Percentiles rank a stretch among this genome's conserved stretches.
These are phyloP conservation scores for Valencia hispanica DNA, from an alignment of 2,797 vertebrate species.

Conservation along the genomic window DNA sequence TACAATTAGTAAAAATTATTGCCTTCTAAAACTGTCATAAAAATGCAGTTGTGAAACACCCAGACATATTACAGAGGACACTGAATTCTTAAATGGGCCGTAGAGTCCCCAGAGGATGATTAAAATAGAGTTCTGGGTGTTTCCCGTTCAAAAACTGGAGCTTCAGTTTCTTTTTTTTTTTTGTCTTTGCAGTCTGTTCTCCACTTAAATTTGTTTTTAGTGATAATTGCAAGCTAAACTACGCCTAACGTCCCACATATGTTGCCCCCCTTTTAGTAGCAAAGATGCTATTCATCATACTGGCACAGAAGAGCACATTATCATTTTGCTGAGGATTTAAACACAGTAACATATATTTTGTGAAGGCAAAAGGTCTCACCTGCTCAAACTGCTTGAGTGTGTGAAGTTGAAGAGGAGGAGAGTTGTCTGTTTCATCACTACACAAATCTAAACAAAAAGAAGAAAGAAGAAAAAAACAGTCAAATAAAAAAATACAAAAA, in stretches of 20 bases:
- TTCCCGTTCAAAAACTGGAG: constrained; percentile 42
- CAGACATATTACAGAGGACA: constrained; percentile 16
- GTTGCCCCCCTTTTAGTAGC: not conserved
- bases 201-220: constrained; percentile 9
- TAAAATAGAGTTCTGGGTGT: constrained; percentile 39
- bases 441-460: constrained; percentile 77
- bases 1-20: not conserved
- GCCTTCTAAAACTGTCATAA: not conserved
- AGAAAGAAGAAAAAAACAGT: constrained; percentile 9
- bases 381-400: constrained; percentile 92
- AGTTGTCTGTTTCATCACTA: constrained; percentile 79
- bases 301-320: constrained; percentile 20
- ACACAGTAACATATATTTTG: not conserved
- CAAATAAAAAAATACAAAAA: not conserved
- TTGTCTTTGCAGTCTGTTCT: constrained; percentile 2
- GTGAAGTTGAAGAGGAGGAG: constrained; percentile 86
- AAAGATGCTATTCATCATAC: constrained; percentile 27
- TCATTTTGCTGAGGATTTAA: not conserved
- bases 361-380: constrained; percentile 76
- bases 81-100: constrained; percentile 52
- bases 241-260: not conserved
- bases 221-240: not conserved
- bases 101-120: constrained; percentile 34
- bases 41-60: not conserved
- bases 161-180: constrained; percentile 29